Evolutionary conservation across 2,888 invertebrate genomes (phyloP).

Genomic region (Aproaerema taeniolella): DNA sequence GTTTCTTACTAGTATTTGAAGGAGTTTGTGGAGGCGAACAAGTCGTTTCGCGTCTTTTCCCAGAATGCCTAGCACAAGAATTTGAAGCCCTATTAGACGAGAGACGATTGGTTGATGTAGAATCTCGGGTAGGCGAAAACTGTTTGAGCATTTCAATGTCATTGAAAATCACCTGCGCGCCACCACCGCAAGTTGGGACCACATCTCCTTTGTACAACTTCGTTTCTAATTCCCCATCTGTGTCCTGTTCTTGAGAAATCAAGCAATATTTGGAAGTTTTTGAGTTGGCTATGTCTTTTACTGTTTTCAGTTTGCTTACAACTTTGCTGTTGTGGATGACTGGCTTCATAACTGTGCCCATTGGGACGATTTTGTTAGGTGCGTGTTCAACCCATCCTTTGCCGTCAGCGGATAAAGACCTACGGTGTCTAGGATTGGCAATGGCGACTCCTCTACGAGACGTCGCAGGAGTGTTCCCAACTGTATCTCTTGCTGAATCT

Average conservation of each 20-base stretch:
- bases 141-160: slow-evolving; percentile 95
- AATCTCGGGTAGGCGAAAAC: slow-evolving; percentile 81
- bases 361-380: slow-evolving; percentile 85
- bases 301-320: slow-evolving; percentile 87
- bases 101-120: slow-evolving; percentile 35
- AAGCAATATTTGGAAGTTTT: slow-evolving; percentile 93
- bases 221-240: slow-evolving; percentile 95
- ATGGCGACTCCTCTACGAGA: slow-evolving; percentile 80
- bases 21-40: slow-evolving; percentile 63
- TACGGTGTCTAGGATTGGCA: slow-evolving; percentile 84
- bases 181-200: slow-evolving; percentile 94
- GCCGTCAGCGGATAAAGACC: slow-evolving; percentile 88
- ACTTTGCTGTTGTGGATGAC: slow-evolving; percentile 89
- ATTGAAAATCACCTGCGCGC: slow-evolving; percentile 95
- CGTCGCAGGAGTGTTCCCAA: slow-evolving; percentile 47
- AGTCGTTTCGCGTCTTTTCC: slow-evolving; percentile 56
- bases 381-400: slow-evolving; percentile 93
- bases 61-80: slow-evolving; percentile 59
- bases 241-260: slow-evolving; percentile 93
- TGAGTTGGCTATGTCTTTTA: slow-evolving; percentile 83
- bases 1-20: slow-evolving; percentile 65
- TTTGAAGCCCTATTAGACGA: slow-evolving; percentile 24
- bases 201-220: slow-evolving; percentile 96
- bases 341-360: slow-evolving; percentile 95
- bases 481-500: slow-evolving; percentile 13